Base-by-base conservation (phyloP, 2,888 invertebrate genomes). In the Eristalinus sepulchralis region DNA sequence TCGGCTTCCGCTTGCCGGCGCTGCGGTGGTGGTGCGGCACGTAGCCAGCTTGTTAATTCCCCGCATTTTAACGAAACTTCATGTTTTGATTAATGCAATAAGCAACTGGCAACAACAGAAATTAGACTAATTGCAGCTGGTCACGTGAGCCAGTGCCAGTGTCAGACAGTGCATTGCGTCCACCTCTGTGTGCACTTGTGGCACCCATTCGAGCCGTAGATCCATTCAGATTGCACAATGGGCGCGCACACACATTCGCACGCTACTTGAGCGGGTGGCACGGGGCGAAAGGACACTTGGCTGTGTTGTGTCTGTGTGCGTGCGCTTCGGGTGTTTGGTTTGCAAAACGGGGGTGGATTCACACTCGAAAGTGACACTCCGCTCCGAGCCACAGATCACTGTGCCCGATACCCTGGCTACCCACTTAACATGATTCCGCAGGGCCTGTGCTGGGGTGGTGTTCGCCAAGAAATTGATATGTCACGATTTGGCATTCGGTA, bases 61-160 rank as follows among this genome's bases (percentile, higher is more conserved):
- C 83, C 86, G 83, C 86, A 82, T 82, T 81, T 77, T 77, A 67
- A 73, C 77, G 22, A 79, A 86, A 86, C 83, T 86, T 86, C 82
- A 86, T 79, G 86, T 86, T 86, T 92, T 91, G 92, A 91, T 91
- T 92, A 91, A 91, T 91, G 91, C 90, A 91, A 91, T 91, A 91
- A 91, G 90, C 90, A 91, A 91, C 90, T 89, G 88, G 90, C 90
- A 90, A 90, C 89, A 91, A 90, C 92, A 91, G 90, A 91, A 88
- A 88, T 77, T 83, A 87, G 83, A 88, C 83, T 87, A 83, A 88
- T 88, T 88, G 88, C 87, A 81, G 63, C 77, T 77, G 83, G 88
- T 88, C 88, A 88, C 88, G 88, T 75, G 71, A 83, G 55, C 39
- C 47, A 24, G 34, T 36, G 39, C n/a, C 39, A 39, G 39, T 39